Evolutionary conservation across 2,888 invertebrate genomes (phyloP), one percentile per base, ranked within the genome.

Genomic region (Trachelus iudaicus): DNA sequence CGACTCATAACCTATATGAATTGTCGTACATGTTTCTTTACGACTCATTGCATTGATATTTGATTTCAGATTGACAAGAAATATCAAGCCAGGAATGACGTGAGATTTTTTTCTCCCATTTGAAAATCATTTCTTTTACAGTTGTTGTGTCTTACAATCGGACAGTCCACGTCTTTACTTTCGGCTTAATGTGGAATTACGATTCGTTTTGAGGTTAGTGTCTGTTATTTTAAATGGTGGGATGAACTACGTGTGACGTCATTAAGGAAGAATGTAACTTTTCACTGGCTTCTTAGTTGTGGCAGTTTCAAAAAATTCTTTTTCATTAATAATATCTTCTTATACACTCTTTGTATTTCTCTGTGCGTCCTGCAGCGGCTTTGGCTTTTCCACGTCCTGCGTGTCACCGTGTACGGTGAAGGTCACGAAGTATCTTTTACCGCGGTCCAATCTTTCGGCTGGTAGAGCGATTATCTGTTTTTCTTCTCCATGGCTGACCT

Each of bases 401-500:
- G 93, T 93, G 4, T 94, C 94, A 76, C 96, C 96, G 91, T 96
- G 96, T 4, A 98, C 97, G 40, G 97, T 97, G 90, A 98, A 97
- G 75, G 97, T 98, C 80, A 98, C 97, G 91, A 97, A 97, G 92
- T 98, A 98, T 89, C 97, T 94, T 92, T 97, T 98, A 90, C 96
- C 97, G 89, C 96, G 96, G 91, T 98, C 97, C 86, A 98, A 92
- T 90, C 95, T 95, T 88, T 97, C 97, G 33, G 97, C 95, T 76
- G 98, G 98, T 91, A 98, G 93, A 86, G 97, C 96, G 89, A 97
- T 97, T 83, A 97, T 94, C 91, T 97, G 97, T 89, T 96, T 96
- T 88, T 96, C 96, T 77, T 95, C 94, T 71, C 97, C 97, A 86
- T 97, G 96, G 77, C 96, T 96, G 77, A 98, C 94, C 92, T 97